Conservation (phyloP, 2,797 vertebrate genomes). For the Pteronotus mesoamericanus region DNA sequence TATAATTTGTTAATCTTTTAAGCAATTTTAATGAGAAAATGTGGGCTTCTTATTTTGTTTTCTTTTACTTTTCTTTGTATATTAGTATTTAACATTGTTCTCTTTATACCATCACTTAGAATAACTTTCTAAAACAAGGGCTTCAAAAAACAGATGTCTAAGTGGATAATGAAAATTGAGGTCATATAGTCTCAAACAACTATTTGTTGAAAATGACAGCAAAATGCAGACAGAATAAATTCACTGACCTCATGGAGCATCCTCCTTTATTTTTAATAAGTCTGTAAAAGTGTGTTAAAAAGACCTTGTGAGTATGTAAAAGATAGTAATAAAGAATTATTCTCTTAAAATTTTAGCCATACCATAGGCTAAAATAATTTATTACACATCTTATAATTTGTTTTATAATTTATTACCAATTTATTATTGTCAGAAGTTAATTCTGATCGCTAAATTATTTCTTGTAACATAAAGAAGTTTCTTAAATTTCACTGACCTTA, state of each 20-base stretch:
- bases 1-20: not conserved
- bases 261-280: not conserved
- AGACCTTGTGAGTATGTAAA: not conserved
- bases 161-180: not conserved
- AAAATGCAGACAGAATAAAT: not conserved
- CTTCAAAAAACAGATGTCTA: not conserved
- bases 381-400: not conserved
- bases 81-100: not conserved
- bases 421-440: not conserved
- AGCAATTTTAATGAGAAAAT: not conserved
- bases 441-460: not conserved
- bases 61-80: not conserved
- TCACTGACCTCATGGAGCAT: not conserved
- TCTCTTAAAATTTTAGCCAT: not conserved
- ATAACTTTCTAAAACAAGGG: not conserved
- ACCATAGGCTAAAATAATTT: not conserved
- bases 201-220: not conserved
- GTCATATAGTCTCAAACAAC: not conserved
- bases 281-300: not conserved
- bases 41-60: not conserved
- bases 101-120: not conserved
- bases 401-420: not conserved
- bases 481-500: not conserved
- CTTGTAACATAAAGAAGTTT: not conserved
- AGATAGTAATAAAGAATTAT: not conserved